Conservation (phyloP, 2,113 vertebrate species). For the Tachycineta bicolor region DNA sequence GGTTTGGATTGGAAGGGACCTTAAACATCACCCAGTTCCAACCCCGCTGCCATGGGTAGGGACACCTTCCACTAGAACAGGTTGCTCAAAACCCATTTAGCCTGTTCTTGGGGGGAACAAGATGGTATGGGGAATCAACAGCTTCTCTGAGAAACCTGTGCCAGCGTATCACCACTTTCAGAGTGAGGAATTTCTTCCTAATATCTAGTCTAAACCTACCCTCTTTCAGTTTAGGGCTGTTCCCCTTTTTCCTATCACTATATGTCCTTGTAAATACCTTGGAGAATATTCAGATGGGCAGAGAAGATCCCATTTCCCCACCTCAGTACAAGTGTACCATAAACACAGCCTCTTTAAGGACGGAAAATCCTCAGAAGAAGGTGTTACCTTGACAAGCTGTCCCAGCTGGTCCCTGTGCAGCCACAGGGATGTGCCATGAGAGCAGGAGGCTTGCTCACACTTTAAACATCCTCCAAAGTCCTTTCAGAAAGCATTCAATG, state of each 20-base stretch:
- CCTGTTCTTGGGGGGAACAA: too few species aligned
- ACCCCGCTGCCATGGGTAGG: fast-evolving
- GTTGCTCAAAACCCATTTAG: background rate
- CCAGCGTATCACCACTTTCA: background rate
- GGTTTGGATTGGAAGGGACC: background rate
- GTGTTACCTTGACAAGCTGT: background rate
- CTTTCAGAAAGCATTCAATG: background rate
- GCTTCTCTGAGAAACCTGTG: background rate
- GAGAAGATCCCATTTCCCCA: background rate
- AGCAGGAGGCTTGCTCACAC: background rate
- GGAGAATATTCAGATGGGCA: background rate
- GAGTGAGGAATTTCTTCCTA: background rate
- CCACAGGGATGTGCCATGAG: background rate
- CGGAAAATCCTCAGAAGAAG: background rate
- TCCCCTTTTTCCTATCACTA: background rate
- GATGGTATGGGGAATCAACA: fast-evolving
- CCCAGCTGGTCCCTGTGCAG: background rate
- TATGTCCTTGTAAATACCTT: background rate
- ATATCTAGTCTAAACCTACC: background rate
- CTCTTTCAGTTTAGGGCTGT: background rate
- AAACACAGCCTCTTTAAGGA: background rate
- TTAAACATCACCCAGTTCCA: background rate
- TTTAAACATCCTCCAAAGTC: background rate
- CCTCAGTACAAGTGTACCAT: background rate
- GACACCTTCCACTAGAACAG: background rate